Evolutionary conservation across 2,113 vertebrate genomes (phyloP).

Genomic region (Oncorhynchus keta): DNA sequence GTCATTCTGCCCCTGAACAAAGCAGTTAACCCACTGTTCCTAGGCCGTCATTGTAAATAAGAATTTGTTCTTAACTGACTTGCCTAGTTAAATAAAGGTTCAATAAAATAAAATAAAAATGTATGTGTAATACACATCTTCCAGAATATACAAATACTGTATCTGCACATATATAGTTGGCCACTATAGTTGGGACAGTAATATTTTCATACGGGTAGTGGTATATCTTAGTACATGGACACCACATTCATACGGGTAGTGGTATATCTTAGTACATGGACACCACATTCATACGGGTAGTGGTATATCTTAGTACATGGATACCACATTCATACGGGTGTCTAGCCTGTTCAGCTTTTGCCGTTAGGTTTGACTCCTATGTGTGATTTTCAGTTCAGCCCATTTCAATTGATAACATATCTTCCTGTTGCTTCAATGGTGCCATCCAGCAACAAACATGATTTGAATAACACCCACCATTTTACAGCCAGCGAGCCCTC

Average conservation of each 20-base stretch:
- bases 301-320: constrained; percentile 15
- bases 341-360: background rate
- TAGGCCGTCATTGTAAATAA: too few relatives aligned
- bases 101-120: background rate
- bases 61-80: too few relatives aligned
- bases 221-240: constrained; percentile 6
- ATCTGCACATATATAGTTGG: constrained; percentile 52
- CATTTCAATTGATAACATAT: background rate
- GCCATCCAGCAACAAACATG: background rate
- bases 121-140: constrained; percentile 51
- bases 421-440: background rate
- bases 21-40: too few relatives aligned
- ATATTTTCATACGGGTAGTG: constrained; percentile 17
- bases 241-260: background rate
- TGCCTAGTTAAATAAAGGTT: too few relatives aligned
- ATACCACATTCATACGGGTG: background rate
- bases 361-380: background rate
- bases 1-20: too few relatives aligned
- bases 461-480: background rate
- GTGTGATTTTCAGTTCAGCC: background rate
- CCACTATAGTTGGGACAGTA: constrained; percentile 39
- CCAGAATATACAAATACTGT: constrained; percentile 64
- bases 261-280: constrained; percentile 29
- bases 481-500: background rate
- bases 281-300: background rate